Evolutionary conservation across 1,140 invertebrate genomes (phyloP).

Genomic region (Micrasema longulum): DNA sequence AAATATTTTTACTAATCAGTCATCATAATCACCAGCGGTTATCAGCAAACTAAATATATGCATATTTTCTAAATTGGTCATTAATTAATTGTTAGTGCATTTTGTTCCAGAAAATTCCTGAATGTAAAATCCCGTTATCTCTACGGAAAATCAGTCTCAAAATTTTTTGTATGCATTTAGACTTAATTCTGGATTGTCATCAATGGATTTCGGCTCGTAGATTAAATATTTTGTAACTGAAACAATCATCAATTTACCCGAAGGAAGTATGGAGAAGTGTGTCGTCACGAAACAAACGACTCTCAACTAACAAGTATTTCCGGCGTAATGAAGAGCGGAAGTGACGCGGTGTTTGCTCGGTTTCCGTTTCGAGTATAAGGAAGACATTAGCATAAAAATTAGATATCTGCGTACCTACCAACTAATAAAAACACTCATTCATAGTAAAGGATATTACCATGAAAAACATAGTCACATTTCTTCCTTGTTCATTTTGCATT

Average conservation of each 20-base stretch:
- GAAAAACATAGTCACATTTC: no score
- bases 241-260: conserved; percentile 12
- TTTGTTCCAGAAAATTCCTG: no score
- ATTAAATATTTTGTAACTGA: background rate
- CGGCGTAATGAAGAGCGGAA: conserved; percentile 13
- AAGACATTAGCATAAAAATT: conserved; percentile 29
- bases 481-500: no score
- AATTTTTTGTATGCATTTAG: conserved; percentile 8
- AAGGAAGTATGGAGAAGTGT: conserved; percentile 31
- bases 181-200: conserved; percentile 18
- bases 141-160: no score
- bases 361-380: conserved; percentile 20
- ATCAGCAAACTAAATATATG: no score
- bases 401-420: conserved; percentile 6
- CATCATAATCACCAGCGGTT: no score
- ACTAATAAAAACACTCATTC: no score
- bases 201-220: background rate
- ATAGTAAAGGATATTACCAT: no score
- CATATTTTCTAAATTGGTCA: no score
- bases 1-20: no score
- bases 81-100: no score
- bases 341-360: conserved; percentile 29
- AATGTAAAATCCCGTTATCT: no score
- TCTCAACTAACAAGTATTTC: conserved; percentile 21
- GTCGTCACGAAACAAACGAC: conserved; percentile 42